Conservation (phyloP, 2,888 invertebrate species). For the Dynastes tityus region DNA sequence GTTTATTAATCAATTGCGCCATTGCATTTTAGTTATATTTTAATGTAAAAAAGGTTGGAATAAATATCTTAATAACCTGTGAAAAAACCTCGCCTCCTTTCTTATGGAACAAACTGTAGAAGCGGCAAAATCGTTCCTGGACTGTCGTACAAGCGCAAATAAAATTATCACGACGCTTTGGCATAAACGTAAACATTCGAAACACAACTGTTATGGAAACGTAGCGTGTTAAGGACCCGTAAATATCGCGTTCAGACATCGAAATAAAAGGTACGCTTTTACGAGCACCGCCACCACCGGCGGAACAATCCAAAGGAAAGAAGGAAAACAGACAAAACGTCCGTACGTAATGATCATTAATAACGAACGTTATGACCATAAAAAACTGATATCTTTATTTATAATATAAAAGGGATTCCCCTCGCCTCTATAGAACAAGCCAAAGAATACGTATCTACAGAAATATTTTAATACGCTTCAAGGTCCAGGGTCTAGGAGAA, state of each 20-base stretch:
- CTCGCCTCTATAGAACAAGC: not conserved
- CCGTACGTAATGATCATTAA: slow-evolving; percentile 43
- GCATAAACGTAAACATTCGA: slow-evolving; percentile 44
- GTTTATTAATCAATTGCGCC: no score
- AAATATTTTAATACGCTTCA: slow-evolving; percentile 41
- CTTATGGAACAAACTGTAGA: no score
- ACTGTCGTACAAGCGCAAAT: slow-evolving; percentile 28
- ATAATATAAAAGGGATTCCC: slow-evolving; percentile 17
- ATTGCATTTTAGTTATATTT: no score
- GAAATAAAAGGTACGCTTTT: slow-evolving; percentile 45
- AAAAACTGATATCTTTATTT: slow-evolving; percentile 47
- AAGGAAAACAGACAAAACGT: slow-evolving; percentile 43
- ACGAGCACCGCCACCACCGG: slow-evolving; percentile 30
- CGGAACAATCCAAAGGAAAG: slow-evolving; percentile 32
- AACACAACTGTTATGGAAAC: slow-evolving; percentile 42
- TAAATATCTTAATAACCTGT: no score
- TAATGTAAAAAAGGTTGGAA: no score
- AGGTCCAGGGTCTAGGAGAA: not conserved
- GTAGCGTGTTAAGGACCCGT: slow-evolving; percentile 45
- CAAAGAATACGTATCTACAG: not conserved
- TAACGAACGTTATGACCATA: slow-evolving; percentile 44
- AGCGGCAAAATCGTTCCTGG: not conserved
- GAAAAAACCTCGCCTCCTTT: no score
- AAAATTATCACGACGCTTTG: slow-evolving; percentile 45
- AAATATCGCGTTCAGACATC: slow-evolving; percentile 45